phyloP scores from a whole-genome alignment of 2,113 vertebrate genomes.

The Numida meleagris region DNA sequence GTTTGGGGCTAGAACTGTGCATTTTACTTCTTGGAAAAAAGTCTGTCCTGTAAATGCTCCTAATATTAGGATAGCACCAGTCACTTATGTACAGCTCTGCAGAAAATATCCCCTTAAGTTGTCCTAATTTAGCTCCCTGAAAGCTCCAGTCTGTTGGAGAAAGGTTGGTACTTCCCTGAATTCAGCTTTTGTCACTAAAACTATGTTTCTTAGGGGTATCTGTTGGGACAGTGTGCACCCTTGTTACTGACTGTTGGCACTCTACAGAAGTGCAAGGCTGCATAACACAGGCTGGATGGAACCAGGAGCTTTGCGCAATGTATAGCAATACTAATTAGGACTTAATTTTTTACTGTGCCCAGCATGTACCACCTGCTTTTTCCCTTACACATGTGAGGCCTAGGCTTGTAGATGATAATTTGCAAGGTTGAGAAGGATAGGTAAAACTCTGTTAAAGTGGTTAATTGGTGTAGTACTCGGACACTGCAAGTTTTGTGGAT shows the following conservation, averaged over 20 bases:
- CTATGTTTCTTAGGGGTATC: not conserved
- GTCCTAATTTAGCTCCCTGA: not conserved
- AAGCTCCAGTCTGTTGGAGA: not conserved
- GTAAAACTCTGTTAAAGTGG: not conserved
- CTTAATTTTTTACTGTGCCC: not conserved
- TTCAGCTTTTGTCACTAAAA: not conserved
- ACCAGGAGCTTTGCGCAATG: not conserved
- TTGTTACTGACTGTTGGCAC: not conserved
- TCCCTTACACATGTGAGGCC: not conserved
- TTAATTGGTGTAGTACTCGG: not conserved
- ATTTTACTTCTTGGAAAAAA: not conserved
- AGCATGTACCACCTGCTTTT: not conserved
- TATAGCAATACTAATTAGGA: not conserved
- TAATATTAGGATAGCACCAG: not conserved
- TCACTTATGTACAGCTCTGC: not conserved
- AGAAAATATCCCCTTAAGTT: not conserved
- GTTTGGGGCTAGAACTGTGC: not conserved
- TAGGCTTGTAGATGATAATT: not conserved
- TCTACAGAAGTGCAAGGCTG: not conserved
- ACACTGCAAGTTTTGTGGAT: not conserved
- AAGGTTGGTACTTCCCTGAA: not conserved
- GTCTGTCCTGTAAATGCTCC: not conserved
- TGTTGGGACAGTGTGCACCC: not conserved
- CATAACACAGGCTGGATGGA: not conserved
- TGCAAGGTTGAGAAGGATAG: not conserved